Base-by-base conservation (phyloP, 2,113 vertebrate genomes). In the Rhagologus leucostigma region DNA sequence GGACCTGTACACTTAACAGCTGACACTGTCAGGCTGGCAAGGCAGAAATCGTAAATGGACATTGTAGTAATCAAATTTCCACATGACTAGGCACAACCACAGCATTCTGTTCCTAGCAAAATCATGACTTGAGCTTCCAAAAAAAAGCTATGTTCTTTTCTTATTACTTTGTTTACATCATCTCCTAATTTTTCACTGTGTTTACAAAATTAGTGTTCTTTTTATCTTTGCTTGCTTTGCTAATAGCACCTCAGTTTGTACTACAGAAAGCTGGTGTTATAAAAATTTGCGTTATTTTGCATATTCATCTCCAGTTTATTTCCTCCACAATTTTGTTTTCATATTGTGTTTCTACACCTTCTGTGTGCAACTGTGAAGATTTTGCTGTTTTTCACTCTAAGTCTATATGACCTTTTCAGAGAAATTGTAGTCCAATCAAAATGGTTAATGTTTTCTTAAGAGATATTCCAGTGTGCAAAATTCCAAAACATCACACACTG, bases 271-370 rank as follows among this genome's bases (percentile, higher is more conserved):
- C 19, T 81, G 56, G 16, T 81, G 60, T 20, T 94, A 56, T 60
- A 84, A 84, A 84, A 84, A 89, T 87, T 78, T 92, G 52, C 5
- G 22, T 81, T 89, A 44, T 86, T 96, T 93, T 90, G 56, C 77
- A 71, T 89, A 81, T 35, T 89, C 6, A 16, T 56, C 75, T 89
- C 30, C 13, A 67, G 47, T 77, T 95, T 90, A 50, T 90, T 96
- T 89, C 44, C 64, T 80, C 41, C 16, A 26, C 23, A 22, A 46
- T 69, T 56, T 79, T 41, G 10, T 63, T 73, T 82, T 64, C 49
- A 69, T 22, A 21, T 83, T 60, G 56, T 81, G 37, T 65, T 59
- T 89, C 82, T 87, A 55, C 60, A 84, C n/a, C 5, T 86, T 67
- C 55, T 77, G 9, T 55, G 29, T 70, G 18, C 41, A 78, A 30